Percentiles rank a stretch among this genome's conserved stretches.
These are phyloP conservation scores for Mugil cephalus DNA, from an alignment of 2,113 vertebrate species.

Conservation along the genomic window DNA sequence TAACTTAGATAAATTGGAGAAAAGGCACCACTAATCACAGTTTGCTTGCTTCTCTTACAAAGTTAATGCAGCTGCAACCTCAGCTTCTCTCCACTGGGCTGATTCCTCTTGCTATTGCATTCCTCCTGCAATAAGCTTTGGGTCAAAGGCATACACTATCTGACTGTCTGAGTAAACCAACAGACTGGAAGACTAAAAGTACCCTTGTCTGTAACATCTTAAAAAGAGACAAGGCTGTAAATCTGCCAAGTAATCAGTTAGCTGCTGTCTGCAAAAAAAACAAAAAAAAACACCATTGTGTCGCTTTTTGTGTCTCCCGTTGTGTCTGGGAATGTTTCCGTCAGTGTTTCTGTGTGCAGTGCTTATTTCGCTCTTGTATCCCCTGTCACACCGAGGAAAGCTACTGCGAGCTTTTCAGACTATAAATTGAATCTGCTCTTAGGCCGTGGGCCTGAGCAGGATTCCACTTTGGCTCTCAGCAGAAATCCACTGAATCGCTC, in stretches of 20 bases:
- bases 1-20: too few species aligned
- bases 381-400: not conserved
- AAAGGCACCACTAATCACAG: too few species aligned
- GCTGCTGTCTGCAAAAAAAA: not conserved
- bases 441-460: not conserved
- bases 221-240: not conserved
- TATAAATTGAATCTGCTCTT: slow-evolving; percentile 17
- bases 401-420: slow-evolving; percentile 14
- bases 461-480: not conserved
- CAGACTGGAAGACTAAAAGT: too few species aligned
- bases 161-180: too few species aligned
- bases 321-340: not conserved
- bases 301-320: not conserved
- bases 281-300: too few species aligned
- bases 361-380: slow-evolving; percentile 3
- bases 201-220: too few species aligned
- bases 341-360: not conserved
- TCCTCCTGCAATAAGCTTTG: too few species aligned
- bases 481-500: slow-evolving; percentile 28
- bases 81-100: too few species aligned
- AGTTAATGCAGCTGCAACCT: too few species aligned
- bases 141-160: too few species aligned
- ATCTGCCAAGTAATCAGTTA: not conserved
- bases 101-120: too few species aligned
- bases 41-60: too few species aligned